These are phyloP conservation scores for Dryas iulia DNA, from an alignment of 1,140 invertebrate species.

Conservation along the genomic window DNA sequence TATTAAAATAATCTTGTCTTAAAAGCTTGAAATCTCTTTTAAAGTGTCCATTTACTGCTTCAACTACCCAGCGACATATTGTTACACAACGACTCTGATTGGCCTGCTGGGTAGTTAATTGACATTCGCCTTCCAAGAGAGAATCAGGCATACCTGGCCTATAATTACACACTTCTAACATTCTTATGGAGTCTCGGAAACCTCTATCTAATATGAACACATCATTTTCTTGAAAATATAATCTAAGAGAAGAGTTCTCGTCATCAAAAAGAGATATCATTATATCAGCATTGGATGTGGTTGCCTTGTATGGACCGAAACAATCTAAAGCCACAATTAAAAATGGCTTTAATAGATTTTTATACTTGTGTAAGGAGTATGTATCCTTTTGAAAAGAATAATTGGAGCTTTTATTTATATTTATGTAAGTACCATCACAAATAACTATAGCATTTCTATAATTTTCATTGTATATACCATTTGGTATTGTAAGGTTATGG, in stretches of 20 bases:
- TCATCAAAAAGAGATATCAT: too few relatives aligned
- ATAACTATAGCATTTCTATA: conserved; percentile 19
- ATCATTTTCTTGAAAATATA: conserved; percentile 22
- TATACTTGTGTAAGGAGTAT: conserved; percentile 28
- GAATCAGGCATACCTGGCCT: conserved; percentile 7
- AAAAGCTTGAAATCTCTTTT: too few relatives aligned
- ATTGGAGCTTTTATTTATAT: conserved; percentile 28
- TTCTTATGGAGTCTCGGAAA: conserved; percentile 10
- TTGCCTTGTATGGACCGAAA: conserved; percentile 29
- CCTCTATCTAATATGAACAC: conserved; percentile 20
- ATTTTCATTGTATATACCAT: conserved; percentile 17
- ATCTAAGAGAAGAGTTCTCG: background rate
- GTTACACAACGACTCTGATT: conserved; percentile 12
- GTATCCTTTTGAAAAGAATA: conserved; percentile 31
- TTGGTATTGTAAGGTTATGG: too few relatives aligned
- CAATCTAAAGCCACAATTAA: too few relatives aligned
- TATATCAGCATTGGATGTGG: too few relatives aligned
- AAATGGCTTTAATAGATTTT: conserved; percentile 31
- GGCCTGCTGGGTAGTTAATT: conserved; percentile 21
- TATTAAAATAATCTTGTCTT: too few relatives aligned
- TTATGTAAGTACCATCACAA: conserved; percentile 21
- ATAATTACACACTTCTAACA: conserved; percentile 1
- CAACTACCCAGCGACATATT: conserved; percentile 23
- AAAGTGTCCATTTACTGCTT: conserved; percentile 29
- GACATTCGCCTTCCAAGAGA: conserved; percentile 17